Conservation (phyloP, 2,888 invertebrate species). For the Acleris literana region DNA sequence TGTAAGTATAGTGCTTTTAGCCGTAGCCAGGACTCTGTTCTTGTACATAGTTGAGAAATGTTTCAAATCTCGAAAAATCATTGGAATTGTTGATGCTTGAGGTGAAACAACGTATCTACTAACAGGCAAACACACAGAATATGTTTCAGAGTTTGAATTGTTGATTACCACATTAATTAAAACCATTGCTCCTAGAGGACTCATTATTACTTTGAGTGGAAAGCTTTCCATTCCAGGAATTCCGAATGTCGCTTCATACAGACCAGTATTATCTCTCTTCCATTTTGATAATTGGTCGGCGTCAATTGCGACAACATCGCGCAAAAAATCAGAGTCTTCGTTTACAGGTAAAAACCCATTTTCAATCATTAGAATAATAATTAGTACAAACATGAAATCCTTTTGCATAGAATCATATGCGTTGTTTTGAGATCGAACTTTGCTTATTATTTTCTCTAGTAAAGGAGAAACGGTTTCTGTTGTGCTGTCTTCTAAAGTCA, state of each 20-base stretch:
- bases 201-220: constrained; percentile 63
- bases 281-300: constrained; percentile 52
- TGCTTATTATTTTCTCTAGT: constrained; percentile 57
- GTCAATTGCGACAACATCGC: constrained; percentile 47
- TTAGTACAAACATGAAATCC: constrained; percentile 65
- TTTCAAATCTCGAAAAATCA: constrained; percentile 71
- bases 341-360: constrained; percentile 63
- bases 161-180: constrained; percentile 64
- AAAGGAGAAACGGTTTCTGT: constrained; percentile 58
- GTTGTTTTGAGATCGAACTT: constrained; percentile 50
- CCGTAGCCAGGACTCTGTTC: constrained; percentile 78
- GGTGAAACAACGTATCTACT: constrained; percentile 69
- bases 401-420: constrained; percentile 59
- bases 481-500: constrained; percentile 65
- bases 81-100: constrained; percentile 62
- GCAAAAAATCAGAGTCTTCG: constrained; percentile 46
- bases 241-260: constrained; percentile 59
- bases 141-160: constrained; percentile 65
- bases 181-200: constrained; percentile 62
- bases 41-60: constrained; percentile 79
- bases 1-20: constrained; percentile 80
- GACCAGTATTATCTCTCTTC: constrained; percentile 52
- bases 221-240: constrained; percentile 58
- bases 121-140: constrained; percentile 68
- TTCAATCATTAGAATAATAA: constrained; percentile 67